Evolutionary conservation across 2,797 vertebrate species (phyloP).

Genomic region (Cirrhinus molitorella): DNA sequence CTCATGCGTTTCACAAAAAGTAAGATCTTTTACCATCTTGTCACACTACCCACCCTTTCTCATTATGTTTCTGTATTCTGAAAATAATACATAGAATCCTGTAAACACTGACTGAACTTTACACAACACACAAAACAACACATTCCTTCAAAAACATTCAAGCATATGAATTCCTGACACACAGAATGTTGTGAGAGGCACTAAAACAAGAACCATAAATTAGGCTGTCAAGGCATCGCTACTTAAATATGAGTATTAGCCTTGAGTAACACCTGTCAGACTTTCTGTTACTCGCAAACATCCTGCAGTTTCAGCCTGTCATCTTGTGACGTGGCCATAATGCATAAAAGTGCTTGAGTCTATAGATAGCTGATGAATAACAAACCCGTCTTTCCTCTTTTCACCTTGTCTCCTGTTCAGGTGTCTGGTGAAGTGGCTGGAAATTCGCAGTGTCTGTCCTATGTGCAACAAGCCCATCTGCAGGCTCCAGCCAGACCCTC

Average conservation of each 20-base stretch:
- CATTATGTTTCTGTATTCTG: neutral
- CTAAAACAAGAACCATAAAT: constrained; percentile 16
- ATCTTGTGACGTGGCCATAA: constrained; percentile 24
- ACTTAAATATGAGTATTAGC: constrained; percentile 12
- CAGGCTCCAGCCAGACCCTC: constrained; percentile 72
- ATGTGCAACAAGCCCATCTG: constrained; percentile 86
- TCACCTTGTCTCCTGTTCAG: constrained; percentile 64
- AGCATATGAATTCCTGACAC: neutral
- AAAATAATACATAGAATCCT: neutral
- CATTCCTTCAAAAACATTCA: neutral
- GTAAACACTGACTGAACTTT: neutral
- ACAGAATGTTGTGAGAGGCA: neutral
- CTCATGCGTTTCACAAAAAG: constrained; percentile 87
- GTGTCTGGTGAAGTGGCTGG: constrained; percentile 86
- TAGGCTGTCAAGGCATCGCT: neutral
- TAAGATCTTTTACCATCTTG: constrained; percentile 65
- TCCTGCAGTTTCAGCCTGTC: constrained; percentile 7
- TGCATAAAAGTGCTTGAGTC: constrained; percentile 7
- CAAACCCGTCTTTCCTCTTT: constrained; percentile 14
- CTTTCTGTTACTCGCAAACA: neutral
- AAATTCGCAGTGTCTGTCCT: constrained; percentile 84
- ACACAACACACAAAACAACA: neutral
- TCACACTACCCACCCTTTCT: neutral
- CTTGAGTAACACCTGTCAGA: constrained; percentile 25
- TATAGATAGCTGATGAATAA: constrained; percentile 38